A percentile compares a stretch with the other conserved stretches of the same genome.
Evolutionary conservation across 1,140 invertebrate genomes (phyloP).

Genomic region (Cherax quadricarinatus): DNA sequence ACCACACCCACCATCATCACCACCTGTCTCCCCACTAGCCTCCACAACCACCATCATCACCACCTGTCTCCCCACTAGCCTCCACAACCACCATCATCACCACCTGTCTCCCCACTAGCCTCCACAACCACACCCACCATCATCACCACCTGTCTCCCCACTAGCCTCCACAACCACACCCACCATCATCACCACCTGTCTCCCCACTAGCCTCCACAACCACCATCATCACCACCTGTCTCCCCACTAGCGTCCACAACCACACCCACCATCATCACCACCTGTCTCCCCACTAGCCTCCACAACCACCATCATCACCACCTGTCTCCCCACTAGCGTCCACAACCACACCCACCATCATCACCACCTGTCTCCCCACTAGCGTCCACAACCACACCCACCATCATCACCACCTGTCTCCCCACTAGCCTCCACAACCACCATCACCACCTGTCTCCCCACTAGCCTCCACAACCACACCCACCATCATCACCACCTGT

Average conservation of each 20-base stretch:
- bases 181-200: neutral
- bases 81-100: neutral
- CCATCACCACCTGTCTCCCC: too few relatives aligned
- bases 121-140: neutral
- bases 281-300: neutral
- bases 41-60: neutral
- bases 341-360: neutral
- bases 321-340: neutral
- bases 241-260: too few relatives aligned
- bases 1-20: neutral
- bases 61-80: neutral
- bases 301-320: neutral
- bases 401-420: too few relatives aligned
- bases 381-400: too few relatives aligned
- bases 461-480: too few relatives aligned
- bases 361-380: too few relatives aligned
- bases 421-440: too few relatives aligned
- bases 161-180: neutral
- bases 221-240: neutral
- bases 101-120: neutral
- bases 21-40: too few relatives aligned
- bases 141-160: neutral
- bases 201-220: neutral
- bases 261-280: neutral
- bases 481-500: too few relatives aligned